Conservation (phyloP, 2,888 invertebrate genomes). For the Tortrix viridana region DNA sequence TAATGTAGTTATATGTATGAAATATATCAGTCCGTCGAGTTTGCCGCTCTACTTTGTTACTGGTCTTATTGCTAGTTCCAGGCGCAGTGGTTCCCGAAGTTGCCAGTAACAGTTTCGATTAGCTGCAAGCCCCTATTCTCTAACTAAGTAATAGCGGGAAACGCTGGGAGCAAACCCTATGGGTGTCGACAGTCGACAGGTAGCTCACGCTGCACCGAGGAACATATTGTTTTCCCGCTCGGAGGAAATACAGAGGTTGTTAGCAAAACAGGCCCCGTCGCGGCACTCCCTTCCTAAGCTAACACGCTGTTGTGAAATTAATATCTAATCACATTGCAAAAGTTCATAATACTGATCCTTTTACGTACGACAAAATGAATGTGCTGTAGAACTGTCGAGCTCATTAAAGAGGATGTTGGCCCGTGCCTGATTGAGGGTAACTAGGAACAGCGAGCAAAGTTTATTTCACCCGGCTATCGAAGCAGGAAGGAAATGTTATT, state of each 20-base stretch:
- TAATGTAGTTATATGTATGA: too few relatives aligned
- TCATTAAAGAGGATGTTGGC: too few relatives aligned
- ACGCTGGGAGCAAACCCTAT: slow-evolving; percentile 15
- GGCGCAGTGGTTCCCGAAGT: too few relatives aligned
- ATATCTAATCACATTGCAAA: neutral
- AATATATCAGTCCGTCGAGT: too few relatives aligned
- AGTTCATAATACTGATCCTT: too few relatives aligned
- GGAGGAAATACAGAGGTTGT: slow-evolving; percentile 32
- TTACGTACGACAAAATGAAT: too few relatives aligned
- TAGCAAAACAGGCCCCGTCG: slow-evolving; percentile 33
- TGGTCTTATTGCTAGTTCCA: neutral
- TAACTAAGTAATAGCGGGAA: slow-evolving; percentile 10
- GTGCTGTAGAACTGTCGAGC: too few relatives aligned
- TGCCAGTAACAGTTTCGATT: neutral
- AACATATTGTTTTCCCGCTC: slow-evolving; percentile 25
- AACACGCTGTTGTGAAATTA: slow-evolving; percentile 19
- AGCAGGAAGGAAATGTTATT: too few relatives aligned
- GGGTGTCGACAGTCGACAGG: slow-evolving; percentile 30
- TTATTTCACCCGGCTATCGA: too few relatives aligned
- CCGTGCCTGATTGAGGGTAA: too few relatives aligned
- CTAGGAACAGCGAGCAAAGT: too few relatives aligned
- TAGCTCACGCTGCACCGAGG: slow-evolving; percentile 22
- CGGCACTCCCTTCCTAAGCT: slow-evolving; percentile 36
- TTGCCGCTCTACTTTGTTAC: too few relatives aligned
- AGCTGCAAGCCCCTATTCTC: neutral